Conservation (phyloP, 2,113 vertebrate genomes). For the Mastomys natalensis region DNA sequence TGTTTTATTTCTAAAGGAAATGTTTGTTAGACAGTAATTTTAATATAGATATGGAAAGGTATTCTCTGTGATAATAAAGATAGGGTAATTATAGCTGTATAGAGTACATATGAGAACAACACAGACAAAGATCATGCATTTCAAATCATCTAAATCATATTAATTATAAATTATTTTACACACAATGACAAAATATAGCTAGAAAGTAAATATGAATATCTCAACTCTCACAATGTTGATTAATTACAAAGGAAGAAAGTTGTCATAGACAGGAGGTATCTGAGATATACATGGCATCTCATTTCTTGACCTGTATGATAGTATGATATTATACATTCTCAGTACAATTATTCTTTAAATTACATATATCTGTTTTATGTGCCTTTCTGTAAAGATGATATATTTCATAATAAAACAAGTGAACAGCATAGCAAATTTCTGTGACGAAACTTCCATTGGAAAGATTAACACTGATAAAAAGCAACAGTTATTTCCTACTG, state of each 20-base stretch:
- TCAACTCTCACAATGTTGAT: background rate
- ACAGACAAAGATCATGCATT: background rate
- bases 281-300: background rate
- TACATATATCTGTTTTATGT: background rate
- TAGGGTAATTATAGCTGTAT: background rate
- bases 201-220: background rate
- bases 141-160: background rate
- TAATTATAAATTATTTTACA: background rate
- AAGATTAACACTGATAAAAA: constrained; percentile 77
- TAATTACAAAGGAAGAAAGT: background rate
- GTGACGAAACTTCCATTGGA: constrained; percentile 62
- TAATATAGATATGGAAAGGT: background rate
- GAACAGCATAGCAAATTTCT: constrained; percentile 63
- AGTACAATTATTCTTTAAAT: constrained; percentile 7
- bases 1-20: background rate
- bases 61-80: background rate
- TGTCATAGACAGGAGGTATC: background rate
- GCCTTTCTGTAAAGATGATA: background rate
- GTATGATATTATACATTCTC: background rate
- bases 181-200: background rate
- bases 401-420: constrained; percentile 56
- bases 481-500: constrained; percentile 75
- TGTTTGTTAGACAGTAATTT: background rate
- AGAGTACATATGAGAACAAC: background rate
- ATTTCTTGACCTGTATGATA: constrained; percentile 9